Evolutionary conservation across 2,797 vertebrate species (phyloP).

Genomic region (Spinibarbus caldwelli): DNA sequence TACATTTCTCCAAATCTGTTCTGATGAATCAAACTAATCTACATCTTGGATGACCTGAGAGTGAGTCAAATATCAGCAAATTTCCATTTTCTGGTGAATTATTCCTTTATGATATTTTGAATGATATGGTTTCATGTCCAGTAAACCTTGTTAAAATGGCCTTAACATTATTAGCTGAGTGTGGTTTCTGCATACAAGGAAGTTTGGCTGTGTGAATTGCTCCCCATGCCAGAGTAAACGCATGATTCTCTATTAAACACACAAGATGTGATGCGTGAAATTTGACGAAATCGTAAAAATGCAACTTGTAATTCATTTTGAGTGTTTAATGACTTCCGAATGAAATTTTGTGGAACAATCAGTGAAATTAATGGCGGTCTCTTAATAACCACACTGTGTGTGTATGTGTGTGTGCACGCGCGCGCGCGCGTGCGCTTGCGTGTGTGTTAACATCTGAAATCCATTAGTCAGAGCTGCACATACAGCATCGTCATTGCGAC

Average conservation of each 20-base stretch:
- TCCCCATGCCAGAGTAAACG: not conserved
- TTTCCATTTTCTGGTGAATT: not conserved
- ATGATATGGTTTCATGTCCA: not conserved
- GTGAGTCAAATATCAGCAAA: not conserved
- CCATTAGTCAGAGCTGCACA: not conserved
- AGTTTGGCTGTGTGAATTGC: not conserved
- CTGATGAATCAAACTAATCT: not conserved
- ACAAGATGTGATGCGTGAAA: not conserved
- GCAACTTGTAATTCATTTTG: not conserved
- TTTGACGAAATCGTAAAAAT: not conserved
- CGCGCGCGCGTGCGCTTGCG: accelerated
- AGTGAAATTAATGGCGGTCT: not conserved
- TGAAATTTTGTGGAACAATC: not conserved
- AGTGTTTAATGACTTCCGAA: not conserved
- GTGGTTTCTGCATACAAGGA: not conserved
- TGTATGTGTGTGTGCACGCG: no score
- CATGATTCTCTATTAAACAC: not conserved
- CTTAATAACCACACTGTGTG: not conserved
- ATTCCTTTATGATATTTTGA: not conserved
- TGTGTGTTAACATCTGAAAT: slow-evolving; percentile 3
- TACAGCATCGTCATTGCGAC: slow-evolving; percentile 60
- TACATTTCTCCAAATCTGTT: not conserved
- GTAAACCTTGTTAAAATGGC: not conserved
- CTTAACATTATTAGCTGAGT: not conserved
- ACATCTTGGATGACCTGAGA: not conserved